Evolutionary conservation across 2,888 invertebrate genomes (phyloP).

Genomic region (Hofmannophila pseudospretella): DNA sequence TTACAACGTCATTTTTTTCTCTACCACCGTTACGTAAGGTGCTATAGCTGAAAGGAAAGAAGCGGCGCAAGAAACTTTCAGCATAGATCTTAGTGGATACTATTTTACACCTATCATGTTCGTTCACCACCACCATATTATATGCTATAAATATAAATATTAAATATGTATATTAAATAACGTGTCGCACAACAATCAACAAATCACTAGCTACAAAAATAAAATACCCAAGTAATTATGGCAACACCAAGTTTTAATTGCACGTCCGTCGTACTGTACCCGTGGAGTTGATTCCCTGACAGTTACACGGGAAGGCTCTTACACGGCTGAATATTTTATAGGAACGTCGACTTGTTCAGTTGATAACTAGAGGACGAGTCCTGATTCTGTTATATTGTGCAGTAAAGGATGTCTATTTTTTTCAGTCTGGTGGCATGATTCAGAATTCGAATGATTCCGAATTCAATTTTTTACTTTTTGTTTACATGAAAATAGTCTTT

Average conservation of each 20-base stretch:
- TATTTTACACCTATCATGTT: too few species aligned
- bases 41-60: too few species aligned
- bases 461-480: neutral
- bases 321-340: slow-evolving; percentile 2
- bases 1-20: too few species aligned
- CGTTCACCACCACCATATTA: too few species aligned
- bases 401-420: neutral
- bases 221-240: neutral
- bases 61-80: too few species aligned
- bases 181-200: too few species aligned
- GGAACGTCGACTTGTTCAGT: neutral
- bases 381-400: neutral
- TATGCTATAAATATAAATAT: too few species aligned
- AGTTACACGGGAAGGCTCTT: slow-evolving; percentile 1
- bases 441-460: neutral
- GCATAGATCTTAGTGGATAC: too few species aligned
- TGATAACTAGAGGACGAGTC: neutral
- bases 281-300: neutral
- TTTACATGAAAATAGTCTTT: neutral
- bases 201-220: too few species aligned
- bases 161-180: too few species aligned
- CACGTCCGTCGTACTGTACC: slow-evolving; percentile 1
- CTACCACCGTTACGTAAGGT: too few species aligned
- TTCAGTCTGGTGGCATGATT: neutral
- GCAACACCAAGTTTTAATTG: neutral